Evolutionary conservation across 2,113 vertebrate species (phyloP), one percentile per base, ranked within the genome.

Genomic region (Patagioenas fasciata): DNA sequence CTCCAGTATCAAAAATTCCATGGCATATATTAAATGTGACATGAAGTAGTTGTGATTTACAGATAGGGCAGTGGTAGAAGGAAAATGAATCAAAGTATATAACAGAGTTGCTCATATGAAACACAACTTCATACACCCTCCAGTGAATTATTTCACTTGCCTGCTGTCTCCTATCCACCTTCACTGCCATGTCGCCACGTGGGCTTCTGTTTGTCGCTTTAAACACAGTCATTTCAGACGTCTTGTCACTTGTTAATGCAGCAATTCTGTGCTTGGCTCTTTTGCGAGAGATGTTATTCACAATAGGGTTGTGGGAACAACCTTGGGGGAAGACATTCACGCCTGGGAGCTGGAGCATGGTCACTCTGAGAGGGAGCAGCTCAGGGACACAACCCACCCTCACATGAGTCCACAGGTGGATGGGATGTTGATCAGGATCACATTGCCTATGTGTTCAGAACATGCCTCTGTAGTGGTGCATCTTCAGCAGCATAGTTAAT

Each of bases 381-480:
- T 79, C 42, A 40, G 70, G 64, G 38, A 44, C 25, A 56, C 34
- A 28, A 40, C 34, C n/a, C 29, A 32, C 9, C 10, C 21, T 48
- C 65, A n/a, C 0, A 0, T 34, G 48, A 72, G 13, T 40, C 89
- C n/a, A 20, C 6, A 34, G 21, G 34, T 48, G 9, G 20, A 24
- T 72, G 47, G 53, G 11, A 6, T 24, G 19, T 7, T 26, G 44
- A 60, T 74, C 29, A 64, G 32, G 15, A 81, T 5, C 10, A 42
- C 34, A 74, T 18, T 2, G 4, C 4, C 50, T 54, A 2, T 8
- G 16, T 60, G 24, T 57, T 81, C 9, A 34, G 47, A 60, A 34
- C 53, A 28, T 2, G 3, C 3, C 34, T 56, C 79, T n/a, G 13
- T 61, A 74, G 48, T 29, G 54, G 8, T 1, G 3, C 23, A 51